Base-by-base conservation (phyloP, 2,888 invertebrate species). In the Cacoxenus indagator region DNA sequence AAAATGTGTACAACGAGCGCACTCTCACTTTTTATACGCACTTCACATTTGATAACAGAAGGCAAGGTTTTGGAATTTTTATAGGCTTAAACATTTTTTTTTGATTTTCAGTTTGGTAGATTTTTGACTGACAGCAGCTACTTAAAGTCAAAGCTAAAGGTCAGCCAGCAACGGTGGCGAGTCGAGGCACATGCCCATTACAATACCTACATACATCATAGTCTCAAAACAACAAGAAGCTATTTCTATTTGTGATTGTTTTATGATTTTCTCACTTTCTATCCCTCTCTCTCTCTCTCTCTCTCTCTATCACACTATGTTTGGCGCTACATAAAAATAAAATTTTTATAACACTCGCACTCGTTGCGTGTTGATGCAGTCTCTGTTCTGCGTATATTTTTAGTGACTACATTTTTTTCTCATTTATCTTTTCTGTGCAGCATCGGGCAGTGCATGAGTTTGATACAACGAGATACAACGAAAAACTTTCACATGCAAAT, bases 41-140 rank as follows among this genome's bases (percentile, higher is more conserved):
- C 51, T 51, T 51, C n/a, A 51, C 19, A 51, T 22, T 51, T 51
- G 37, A 37, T 37, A 14, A 37, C 37, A 37, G 14, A 37, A 37
- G 37, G 9, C 37, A 27, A 57, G 29, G 29, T 57, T 62, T 19
- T 43, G 45, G 43, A 62, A 62, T 62, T 62, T 62, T 62, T 62
- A 62, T 62, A 62, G 61, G 61, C 61, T 62, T 62, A 62, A 27
- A 37, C 19, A 24, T 57, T 29, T 26, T 9, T n/a, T 57, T 57
- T 57, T 29, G 14, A 57, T 11, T 37, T 37, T 5, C 1, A 8
- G 37, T 37, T 37, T 14, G 5, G n/a, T 43, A 43, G 45, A 14
- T n/a, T 19, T 51, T 51, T 59, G 59, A 62, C 61, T 62, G 61
- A 62, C 61, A 62, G 61, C 43, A 45, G 61, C 61, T 62, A 62